Conservation (phyloP, 1,140 invertebrate genomes). For the Drosophila lini region DNA sequence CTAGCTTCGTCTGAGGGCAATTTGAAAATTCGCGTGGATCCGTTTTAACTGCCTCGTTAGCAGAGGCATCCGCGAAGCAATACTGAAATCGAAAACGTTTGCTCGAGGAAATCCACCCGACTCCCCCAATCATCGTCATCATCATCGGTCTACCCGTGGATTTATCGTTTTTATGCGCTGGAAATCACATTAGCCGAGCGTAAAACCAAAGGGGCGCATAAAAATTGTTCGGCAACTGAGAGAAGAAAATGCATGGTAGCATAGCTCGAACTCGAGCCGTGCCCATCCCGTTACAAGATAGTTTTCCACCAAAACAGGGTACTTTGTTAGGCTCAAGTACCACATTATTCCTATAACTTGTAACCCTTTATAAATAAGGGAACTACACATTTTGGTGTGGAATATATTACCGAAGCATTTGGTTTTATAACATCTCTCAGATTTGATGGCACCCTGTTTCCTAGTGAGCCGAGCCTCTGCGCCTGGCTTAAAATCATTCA, state of each 20-base stretch:
- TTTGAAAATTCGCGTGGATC: constrained; percentile 49
- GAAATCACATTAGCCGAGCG: constrained; percentile 74
- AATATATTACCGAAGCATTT: not conserved
- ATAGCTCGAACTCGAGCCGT: not conserved
- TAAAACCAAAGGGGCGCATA: constrained; percentile 72
- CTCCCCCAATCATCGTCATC: constrained; percentile 17
- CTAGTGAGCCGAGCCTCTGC: constrained; percentile 19
- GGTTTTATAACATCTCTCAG: not conserved
- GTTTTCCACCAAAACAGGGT: constrained; percentile 36
- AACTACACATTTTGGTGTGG: too few species aligned
- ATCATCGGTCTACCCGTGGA: constrained; percentile 53
- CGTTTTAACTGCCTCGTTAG: constrained; percentile 73
- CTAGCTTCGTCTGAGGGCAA: constrained; percentile 23
- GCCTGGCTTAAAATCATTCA: constrained; percentile 39
- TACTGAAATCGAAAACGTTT: constrained; percentile 56
- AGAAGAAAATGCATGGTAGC: constrained; percentile 54
- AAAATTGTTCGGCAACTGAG: constrained; percentile 46
- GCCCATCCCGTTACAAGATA: constrained; percentile 28
- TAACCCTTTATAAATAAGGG: not conserved
- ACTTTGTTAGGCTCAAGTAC: not conserved
- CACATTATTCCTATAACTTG: too few species aligned
- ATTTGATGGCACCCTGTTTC: constrained; percentile 16
- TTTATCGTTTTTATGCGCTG: constrained; percentile 79
- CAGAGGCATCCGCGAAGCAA: constrained; percentile 46
- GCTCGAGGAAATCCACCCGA: not conserved